Percentiles rank a stretch among this genome's conserved stretches.
These are phyloP conservation scores for Hydrophis major DNA, from an alignment of 2,797 vertebrate genomes.

Conservation along the genomic window DNA sequence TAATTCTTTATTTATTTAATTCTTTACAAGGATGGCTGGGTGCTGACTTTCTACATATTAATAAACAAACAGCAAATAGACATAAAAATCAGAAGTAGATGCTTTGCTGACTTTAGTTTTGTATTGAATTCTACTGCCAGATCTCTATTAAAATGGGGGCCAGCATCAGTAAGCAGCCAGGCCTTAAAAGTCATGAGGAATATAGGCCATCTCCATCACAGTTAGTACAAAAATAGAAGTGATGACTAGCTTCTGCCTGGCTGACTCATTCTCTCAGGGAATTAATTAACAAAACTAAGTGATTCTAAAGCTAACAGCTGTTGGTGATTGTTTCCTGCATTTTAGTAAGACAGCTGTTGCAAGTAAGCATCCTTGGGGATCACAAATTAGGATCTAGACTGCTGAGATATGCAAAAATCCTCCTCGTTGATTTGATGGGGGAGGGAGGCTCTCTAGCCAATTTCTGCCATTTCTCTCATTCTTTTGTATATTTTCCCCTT, in stretches of 20 bases:
- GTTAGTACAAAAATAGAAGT: conserved; percentile 43
- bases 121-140: too few relatives aligned
- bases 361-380: not conserved
- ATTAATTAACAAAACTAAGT: conserved; percentile 40
- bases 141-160: not conserved
- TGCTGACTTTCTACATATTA: too few relatives aligned
- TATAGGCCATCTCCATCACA: conserved; percentile 8
- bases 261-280: conserved; percentile 42
- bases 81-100: not conserved
- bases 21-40: too few relatives aligned
- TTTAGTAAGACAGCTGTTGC: conserved; percentile 21
- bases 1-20: too few relatives aligned
- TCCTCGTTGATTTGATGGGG: not conserved
- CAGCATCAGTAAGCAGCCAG: not conserved
- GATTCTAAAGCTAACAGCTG: conserved; percentile 30
- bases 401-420: not conserved
- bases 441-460: not conserved
- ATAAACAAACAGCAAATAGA: not conserved
- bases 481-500: too few relatives aligned
- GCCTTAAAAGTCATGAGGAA: not conserved
- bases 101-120: not conserved
- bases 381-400: not conserved
- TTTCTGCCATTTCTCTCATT: not conserved
- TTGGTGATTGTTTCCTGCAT: not conserved
- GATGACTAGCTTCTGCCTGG: conserved; percentile 25